Evolutionary conservation across 2,888 invertebrate genomes (phyloP), one percentile per base, ranked within the genome.

Genomic region (Coronaproctus castanopsis): DNA sequence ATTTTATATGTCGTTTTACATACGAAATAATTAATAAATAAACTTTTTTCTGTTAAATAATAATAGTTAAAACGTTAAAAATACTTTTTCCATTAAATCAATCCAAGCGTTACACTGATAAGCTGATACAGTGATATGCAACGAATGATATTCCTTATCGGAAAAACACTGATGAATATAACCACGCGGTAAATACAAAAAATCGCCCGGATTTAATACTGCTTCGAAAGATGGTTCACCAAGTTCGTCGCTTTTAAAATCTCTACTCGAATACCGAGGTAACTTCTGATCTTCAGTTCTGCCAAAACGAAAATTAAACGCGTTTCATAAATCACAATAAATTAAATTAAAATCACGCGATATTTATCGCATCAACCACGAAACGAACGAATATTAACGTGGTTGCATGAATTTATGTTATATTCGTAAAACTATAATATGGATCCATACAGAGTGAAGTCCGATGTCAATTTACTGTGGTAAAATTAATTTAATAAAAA

Each of bases 81-180:
- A 24, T 65, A 82, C 76, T 67, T 83, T 83, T 69, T 91, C 86
- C 63, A 97, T 74, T 3, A 93, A 77, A 75, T 97, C 91, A 23
- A 83, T 86, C 81, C 87, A 97, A 0, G 89, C 79, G 69, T 89
- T 90, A 67, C 82, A 83, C 69, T 96, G 95, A 69, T 88, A 92
- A 67, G 88, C 83, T 55, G 93, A 95, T 2, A 97, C 74, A 0
- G 97, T 98, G 3, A 97, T 81, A 71, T 98, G 97, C 2, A 97
- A 76, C 1, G 96, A 96, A 74, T 97, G 93, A 24, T 78, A 76
- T 48, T 84, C 81, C 19, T 81, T 62, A 84, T 59, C 77, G 0
- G 92, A 87, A 58, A 78, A 75, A 1, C 85, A 93, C 74, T 93
- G 87, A 70, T 90, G 90, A 58, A 90, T 87, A 22, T 80, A 82